Evolutionary conservation across 2,797 vertebrate genomes (phyloP), one percentile per base, ranked within the genome.

Genomic region (Helicolenus hilgendorfi): DNA sequence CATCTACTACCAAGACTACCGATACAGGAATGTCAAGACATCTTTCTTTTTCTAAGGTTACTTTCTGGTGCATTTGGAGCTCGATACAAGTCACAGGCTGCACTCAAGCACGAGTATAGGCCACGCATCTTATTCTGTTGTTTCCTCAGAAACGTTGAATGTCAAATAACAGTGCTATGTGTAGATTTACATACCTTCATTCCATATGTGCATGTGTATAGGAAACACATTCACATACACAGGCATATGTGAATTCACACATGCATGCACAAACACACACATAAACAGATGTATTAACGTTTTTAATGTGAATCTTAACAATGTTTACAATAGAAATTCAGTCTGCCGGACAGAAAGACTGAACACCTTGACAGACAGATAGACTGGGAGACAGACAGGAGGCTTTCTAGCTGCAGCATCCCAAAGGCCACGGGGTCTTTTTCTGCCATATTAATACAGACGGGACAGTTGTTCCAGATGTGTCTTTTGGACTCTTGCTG

Each of bases 301-400:
- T 87, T 92, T 87, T 87, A 94, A 94, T 94, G 94, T 95, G 91
- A 96, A 95, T 92, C 84, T 89, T 91, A 94, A 81, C 83, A 83
- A 91, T 96, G 94, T 97, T 97, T 96, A 97, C 96, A 96, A 78
- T 77, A 85, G 68, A 77, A 49, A 45, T 27, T 77, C 70, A 86
- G 89, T 77, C 79, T 62, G 60, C 68, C 27, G 3, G 73, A 88
- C 85, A 81, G 81, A 84, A 31, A 77, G 72, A 56, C 83, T 86
- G 83, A 83, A 84, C 60, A 18, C 14, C 65, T 67, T 49, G 35
- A 85, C 6, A 41, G 75, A 84, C 53, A 77, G 83, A 24, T 70
- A 70, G 81, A 73, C 35, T 20, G 36, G 27, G 26, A 77, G 77
- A 69, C 65, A 72, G 64, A 73, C 49, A 49, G 71, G 18, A 78